A percentile compares a stretch with the other conserved stretches of the same genome.
Conservation (phyloP, 2,888 invertebrate species). For the Pherbina coryleti region DNA sequence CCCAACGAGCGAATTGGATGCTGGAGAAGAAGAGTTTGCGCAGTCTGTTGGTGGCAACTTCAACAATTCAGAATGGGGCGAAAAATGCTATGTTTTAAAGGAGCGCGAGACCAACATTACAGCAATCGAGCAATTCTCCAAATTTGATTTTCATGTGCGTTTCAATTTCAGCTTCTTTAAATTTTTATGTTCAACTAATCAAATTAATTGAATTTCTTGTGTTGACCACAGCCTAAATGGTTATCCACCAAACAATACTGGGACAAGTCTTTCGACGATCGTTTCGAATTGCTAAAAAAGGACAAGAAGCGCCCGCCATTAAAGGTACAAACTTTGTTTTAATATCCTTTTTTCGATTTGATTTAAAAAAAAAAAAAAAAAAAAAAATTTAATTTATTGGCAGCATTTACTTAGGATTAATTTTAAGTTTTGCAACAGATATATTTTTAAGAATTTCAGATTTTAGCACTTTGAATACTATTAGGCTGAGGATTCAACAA, state of each 20-base stretch:
- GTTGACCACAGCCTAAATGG: no score
- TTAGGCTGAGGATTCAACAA: no score
- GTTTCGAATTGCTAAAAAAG: constrained; percentile 81
- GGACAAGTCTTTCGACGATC: constrained; percentile 88
- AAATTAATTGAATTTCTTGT: no score
- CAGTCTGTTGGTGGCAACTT: constrained; percentile 21
- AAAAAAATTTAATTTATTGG: no score
- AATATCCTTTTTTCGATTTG: background rate
- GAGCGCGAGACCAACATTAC: constrained; percentile 79
- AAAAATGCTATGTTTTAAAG: constrained; percentile 70
- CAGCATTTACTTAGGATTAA: no score
- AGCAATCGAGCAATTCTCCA: constrained; percentile 79
- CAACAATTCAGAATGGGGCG: constrained; percentile 55
- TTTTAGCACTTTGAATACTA: no score
- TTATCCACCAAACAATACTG: constrained; percentile 90
- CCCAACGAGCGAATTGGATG: background rate
- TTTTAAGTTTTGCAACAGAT: no score
- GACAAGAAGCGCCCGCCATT: constrained; percentile 80
- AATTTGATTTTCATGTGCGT: constrained; percentile 85
- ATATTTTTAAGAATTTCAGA: no score
- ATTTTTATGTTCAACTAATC: no score
- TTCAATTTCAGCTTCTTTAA: background rate
- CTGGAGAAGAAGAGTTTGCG: constrained; percentile 22
- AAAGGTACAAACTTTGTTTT: constrained; percentile 74
- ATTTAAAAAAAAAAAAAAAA: no score